A percentile compares a stretch with the other conserved stretches of the same genome.
Conservation (phyloP, 2,113 vertebrate genomes). For the Tonatia bakeri region DNA sequence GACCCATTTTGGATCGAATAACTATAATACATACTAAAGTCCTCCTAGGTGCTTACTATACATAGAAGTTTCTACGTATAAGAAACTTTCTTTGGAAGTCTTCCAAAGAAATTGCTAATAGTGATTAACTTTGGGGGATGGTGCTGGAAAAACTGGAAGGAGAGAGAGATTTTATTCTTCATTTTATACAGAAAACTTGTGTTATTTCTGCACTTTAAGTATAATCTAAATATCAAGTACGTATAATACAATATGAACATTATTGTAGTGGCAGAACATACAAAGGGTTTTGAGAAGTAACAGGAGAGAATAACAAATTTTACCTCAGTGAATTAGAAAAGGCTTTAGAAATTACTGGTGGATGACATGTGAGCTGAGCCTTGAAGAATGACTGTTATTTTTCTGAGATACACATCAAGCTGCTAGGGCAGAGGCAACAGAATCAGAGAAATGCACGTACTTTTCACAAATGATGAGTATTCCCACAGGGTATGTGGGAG, state of each 20-base stretch:
- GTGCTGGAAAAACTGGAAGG: background rate
- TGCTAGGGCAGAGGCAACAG: background rate
- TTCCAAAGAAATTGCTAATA: background rate
- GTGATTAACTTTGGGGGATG: background rate
- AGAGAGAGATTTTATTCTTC: background rate
- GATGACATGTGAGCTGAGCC: background rate
- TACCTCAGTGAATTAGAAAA: background rate
- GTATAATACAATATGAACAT: background rate
- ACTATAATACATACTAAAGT: background rate
- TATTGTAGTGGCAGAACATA: background rate
- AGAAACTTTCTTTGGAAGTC: background rate
- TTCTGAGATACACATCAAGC: background rate
- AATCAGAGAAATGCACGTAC: background rate
- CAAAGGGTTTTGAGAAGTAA: background rate
- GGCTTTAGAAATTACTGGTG: background rate
- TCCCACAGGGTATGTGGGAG: accelerated
- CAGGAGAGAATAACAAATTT: background rate
- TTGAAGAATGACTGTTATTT: background rate
- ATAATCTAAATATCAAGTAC: background rate
- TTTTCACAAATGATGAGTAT: background rate
- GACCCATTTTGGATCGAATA: background rate
- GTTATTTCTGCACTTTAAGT: background rate
- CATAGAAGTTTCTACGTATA: background rate
- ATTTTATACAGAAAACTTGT: background rate
- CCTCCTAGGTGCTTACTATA: background rate